phyloP scores from a whole-genome alignment of 2,888 invertebrate genomes.

The Conistra vaccinii region DNA sequence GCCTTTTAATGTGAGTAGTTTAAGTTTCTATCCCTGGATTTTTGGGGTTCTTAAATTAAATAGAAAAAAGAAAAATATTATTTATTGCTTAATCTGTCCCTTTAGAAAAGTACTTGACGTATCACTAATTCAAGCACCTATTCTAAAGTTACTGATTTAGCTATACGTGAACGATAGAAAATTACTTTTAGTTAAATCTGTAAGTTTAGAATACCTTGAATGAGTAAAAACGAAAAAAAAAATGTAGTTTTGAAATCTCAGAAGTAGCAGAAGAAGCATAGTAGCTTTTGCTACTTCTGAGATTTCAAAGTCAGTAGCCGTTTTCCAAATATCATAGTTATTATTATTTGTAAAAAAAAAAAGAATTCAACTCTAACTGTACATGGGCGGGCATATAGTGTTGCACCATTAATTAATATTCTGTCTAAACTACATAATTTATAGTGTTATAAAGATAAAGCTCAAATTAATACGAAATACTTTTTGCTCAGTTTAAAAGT shows the following conservation, averaged over 20 bases:
- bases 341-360: background rate
- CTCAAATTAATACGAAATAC: constrained; percentile 32
- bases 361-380: background rate
- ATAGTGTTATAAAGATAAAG: constrained; percentile 16
- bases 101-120: too few relatives aligned
- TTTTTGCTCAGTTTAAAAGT: constrained; percentile 21
- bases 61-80: background rate
- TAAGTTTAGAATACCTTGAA: background rate
- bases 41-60: background rate
- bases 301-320: too few relatives aligned
- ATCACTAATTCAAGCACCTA: too few relatives aligned
- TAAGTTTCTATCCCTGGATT: background rate
- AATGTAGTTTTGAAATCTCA: background rate
- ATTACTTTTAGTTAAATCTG: background rate
- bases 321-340: too few relatives aligned
- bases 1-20: constrained; percentile 8
- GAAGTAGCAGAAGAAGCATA: too few relatives aligned
- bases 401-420: constrained; percentile 19
- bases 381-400: background rate
- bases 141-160: too few relatives aligned
- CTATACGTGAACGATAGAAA: too few relatives aligned
- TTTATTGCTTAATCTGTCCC: too few relatives aligned
- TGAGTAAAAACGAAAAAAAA: background rate
- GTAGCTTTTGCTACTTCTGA: too few relatives aligned
- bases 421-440: constrained; percentile 26